Evolutionary conservation across 2,113 vertebrate species (phyloP).

Genomic region (Saguinus midas): DNA sequence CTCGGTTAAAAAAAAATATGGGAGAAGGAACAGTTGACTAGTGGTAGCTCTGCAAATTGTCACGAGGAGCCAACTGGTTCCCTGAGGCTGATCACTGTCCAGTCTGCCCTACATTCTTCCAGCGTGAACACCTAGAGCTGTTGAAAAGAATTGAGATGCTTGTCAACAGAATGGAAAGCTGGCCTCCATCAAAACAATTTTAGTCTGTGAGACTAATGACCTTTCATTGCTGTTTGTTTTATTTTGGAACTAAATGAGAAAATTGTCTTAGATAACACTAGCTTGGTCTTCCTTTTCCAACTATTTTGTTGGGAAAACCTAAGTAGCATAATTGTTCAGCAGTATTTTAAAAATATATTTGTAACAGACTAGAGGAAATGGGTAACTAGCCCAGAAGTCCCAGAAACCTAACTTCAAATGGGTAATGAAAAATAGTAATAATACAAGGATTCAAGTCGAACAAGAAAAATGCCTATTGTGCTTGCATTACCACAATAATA

Average conservation of each 20-base stretch:
- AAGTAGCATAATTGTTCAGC: constrained; percentile 35
- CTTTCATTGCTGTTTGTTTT: constrained; percentile 89
- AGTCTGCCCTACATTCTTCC: constrained; percentile 94
- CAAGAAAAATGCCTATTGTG: constrained; percentile 22
- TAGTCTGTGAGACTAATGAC: constrained; percentile 92
- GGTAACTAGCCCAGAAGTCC: not conserved
- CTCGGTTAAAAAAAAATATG: constrained; percentile 67
- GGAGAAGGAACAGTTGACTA: constrained; percentile 57
- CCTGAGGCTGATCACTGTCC: constrained; percentile 87
- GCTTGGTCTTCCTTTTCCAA: constrained; percentile 59
- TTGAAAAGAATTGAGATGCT: constrained; percentile 97
- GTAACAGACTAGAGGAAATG: not conserved
- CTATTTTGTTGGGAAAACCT: constrained; percentile 56
- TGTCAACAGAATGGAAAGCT: constrained; percentile 92
- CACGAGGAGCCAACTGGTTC: constrained; percentile 86
- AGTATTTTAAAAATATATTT: not conserved
- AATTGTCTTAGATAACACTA: constrained; percentile 75
- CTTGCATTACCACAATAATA: constrained; percentile 2
- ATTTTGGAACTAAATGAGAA: constrained; percentile 85
- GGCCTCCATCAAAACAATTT: constrained; percentile 93
- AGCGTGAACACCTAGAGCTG: constrained; percentile 91
- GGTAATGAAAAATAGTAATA: not conserved
- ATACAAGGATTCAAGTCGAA: not conserved
- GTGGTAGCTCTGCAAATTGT: constrained; percentile 80
- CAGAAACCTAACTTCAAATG: constrained; percentile 1